A percentile compares a stretch with the other conserved stretches of the same genome.
Evolutionary conservation across 1,140 invertebrate species (phyloP).

Genomic region (Camponotus vicinus): DNA sequence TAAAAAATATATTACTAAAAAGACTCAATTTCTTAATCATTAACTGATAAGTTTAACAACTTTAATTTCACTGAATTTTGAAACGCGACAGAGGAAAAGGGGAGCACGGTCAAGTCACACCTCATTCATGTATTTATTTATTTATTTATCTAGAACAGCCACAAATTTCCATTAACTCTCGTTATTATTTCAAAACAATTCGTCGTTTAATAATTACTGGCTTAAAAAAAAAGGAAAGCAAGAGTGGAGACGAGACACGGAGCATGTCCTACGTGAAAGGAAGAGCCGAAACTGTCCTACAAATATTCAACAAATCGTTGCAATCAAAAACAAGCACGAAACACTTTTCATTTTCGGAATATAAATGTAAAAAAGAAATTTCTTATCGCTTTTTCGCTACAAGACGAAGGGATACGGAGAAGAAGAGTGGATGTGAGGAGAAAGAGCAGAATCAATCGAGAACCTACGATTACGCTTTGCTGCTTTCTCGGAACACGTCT

Average conservation of each 20-base stretch:
- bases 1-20: neutral
- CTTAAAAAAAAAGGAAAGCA: conserved; percentile 71
- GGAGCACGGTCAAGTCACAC: conserved; percentile 9
- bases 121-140: conserved; percentile 66
- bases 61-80: neutral
- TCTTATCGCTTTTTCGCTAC: neutral
- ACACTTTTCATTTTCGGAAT: conserved; percentile 6
- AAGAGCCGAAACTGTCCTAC: conserved; percentile 30
- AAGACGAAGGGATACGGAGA: conserved; percentile 25
- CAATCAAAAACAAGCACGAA: conserved; percentile 19
- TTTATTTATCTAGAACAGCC: conserved; percentile 84
- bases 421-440: neutral
- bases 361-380: conserved; percentile 41
- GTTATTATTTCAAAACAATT: conserved; percentile 78
- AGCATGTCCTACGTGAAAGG: conserved; percentile 13
- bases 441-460: conserved; percentile 72
- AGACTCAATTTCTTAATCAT: neutral
- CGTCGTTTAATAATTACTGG: conserved; percentile 77
- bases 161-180: conserved; percentile 77
- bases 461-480: conserved; percentile 78
- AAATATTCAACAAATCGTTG: conserved; percentile 51
- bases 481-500: conserved; percentile 87
- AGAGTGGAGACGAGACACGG: conserved; percentile 43
- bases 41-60: neutral
- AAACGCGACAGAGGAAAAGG: neutral